Conservation (phyloP, 37 sponge, comb jelly and placozoan genomes). For the Axinella damicornis region DNA sequence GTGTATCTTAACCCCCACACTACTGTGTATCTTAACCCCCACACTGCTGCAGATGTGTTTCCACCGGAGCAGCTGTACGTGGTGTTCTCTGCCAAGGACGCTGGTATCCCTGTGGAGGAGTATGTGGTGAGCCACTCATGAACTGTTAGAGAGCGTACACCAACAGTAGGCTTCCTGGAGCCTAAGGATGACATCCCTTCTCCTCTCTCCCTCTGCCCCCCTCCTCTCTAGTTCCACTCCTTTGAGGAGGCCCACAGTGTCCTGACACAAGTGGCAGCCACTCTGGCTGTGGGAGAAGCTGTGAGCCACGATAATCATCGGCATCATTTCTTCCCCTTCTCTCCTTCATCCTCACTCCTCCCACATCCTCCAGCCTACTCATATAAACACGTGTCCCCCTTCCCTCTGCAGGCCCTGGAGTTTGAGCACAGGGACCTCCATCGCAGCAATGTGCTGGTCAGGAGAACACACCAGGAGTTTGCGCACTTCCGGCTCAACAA, state of each 20-base stretch:
- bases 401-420: slow-evolving; percentile 33
- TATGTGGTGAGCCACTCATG: slow-evolving; percentile 20
- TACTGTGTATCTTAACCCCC: too few relatives aligned
- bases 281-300: slow-evolving; percentile 51
- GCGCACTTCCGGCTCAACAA: slow-evolving; percentile 49
- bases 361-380: neutral
- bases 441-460: slow-evolving; percentile 68
- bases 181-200: slow-evolving; percentile 1
- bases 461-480: slow-evolving; percentile 4
- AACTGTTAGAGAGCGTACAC: too few relatives aligned
- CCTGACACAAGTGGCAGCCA: slow-evolving; percentile 30
- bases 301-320: too few relatives aligned
- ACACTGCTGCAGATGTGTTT: slow-evolving; percentile 39
- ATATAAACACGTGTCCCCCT: neutral
- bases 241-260: slow-evolving; percentile 26
- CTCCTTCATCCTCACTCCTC: too few relatives aligned
- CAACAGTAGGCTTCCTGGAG: too few relatives aligned
- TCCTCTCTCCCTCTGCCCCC: neutral
- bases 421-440: slow-evolving; percentile 76
- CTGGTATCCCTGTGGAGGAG: slow-evolving; percentile 35
- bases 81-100: slow-evolving; percentile 45
- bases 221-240: slow-evolving; percentile 41
- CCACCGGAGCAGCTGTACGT: slow-evolving; percentile 39
- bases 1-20: too few relatives aligned
- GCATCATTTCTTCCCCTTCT: too few relatives aligned